Base-by-base conservation (phyloP, 2,888 invertebrate species). In the Epinotia brunnichana region DNA sequence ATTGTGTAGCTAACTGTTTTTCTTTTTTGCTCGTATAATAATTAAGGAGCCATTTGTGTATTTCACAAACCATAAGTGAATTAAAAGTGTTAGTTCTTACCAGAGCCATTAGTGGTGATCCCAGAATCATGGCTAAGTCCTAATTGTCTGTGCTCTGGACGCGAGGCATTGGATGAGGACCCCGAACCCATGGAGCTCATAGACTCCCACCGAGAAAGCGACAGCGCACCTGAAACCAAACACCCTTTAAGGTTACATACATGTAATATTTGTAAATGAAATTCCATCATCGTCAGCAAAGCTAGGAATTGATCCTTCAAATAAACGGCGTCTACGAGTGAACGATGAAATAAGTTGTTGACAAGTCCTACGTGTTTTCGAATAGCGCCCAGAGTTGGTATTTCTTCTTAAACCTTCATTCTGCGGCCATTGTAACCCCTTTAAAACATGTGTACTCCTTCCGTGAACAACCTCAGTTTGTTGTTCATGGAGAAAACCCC, bases 201-300 rank as follows among this genome's bases (percentile, higher is more conserved):
- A 48, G 95, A 95, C 56, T 96, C 96, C 97, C 97, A 97, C 53
- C 97, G 94, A 3, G 97, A 97, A 89, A 98, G 94, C 10, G 97
- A 96, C 69, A 98, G 85, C 0, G 97, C 97, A 59, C 97, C 96
- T 96, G 83, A 0, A 84, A 83, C n/a, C n/a, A 13, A 48, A 2
- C 41, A 53, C 13, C 35, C 21, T 21, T 19, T 29, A 15, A 41
- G 11, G 35, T 17, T 41, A 19, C 15, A 10, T 41, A 29, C n/a
- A 4, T 48, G 11, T 13, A 15, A 13, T 13, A 44, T 2, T 44
- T 13, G 17, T 54, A 51, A 53, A 3, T 5, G 15, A 0, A 5
- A 0, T 21, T 56, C 56, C 7, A 0, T 17, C n/a, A n/a, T 5
- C 51, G 17, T 17, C 5, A 5, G 51, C 17, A 7, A n/a, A 51